Evolutionary conservation across 2,113 vertebrate species (phyloP), one percentile per base, ranked within the genome.

Genomic region (Mormyrus iriodes): DNA sequence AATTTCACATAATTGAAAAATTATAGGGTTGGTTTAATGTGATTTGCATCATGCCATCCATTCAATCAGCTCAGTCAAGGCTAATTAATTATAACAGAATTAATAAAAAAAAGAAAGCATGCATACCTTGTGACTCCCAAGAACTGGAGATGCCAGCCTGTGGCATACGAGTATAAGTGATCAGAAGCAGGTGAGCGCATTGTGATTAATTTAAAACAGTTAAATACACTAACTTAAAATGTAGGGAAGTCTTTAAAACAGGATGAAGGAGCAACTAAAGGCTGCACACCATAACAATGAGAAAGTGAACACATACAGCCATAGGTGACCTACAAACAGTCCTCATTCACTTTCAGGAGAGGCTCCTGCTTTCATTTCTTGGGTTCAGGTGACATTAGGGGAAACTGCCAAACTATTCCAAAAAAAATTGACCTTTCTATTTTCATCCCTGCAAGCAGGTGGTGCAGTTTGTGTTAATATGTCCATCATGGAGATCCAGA

Each of bases 281-380:
- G 73, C 27, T 65, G 39, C 7, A 85, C 55, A 88, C 24, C 44
- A 31, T 58, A 13, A 89, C 51, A 46, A 61, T 7, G 42, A 27
- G 39, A 55, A 82, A 1, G 44, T 84, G 73, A 89, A 69, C 10
- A 31, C 44, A 27, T 39, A 61, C 88, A 88, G 88, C 90, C 88
- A 69, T 27, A 88, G 55, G 61, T 53, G 85, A 87, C 86, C 61
- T 82, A 79, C 84, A 90, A 44, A 76, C 35, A 86, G 89, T 88
- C 89, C 85, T 52, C 35, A 65, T 88, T 85, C 88, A 86, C 86
- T 82, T 90, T 82, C 49, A 82, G 35, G 31, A 82, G 44, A 85
- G 49, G 13, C 2, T 55, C 24, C 44, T 48, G 46, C n/a, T 49
- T 73, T 42, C 39, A 35, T 73, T 84, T 76, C 88, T 24, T 3